Conservation (phyloP, 2,888 invertebrate genomes). For the Drosophila macrospina region DNA sequence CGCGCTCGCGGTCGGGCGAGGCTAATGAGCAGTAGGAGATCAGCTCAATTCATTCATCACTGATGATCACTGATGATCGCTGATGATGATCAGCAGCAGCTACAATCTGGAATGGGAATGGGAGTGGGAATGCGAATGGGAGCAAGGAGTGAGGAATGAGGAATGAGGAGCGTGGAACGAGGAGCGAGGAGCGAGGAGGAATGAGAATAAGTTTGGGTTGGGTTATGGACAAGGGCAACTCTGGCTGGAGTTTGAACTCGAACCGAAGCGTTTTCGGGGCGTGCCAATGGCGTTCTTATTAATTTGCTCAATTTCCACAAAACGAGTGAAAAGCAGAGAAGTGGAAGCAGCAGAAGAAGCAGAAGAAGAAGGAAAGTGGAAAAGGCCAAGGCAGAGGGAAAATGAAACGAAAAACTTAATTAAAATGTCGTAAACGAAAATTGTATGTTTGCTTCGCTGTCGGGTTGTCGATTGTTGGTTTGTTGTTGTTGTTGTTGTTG, state of each 20-base stretch:
- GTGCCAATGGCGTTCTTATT: conserved; percentile 78
- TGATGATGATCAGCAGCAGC: conserved; percentile 54
- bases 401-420: conserved; percentile 71
- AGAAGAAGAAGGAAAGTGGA: not conserved
- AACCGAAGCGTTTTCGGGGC: conserved; percentile 64
- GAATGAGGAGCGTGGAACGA: not conserved
- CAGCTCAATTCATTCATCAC: conserved; percentile 78
- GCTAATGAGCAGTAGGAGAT: conserved; percentile 63
- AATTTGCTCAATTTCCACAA: conserved; percentile 74
- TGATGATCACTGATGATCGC: conserved; percentile 63
- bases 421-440: conserved; percentile 81
- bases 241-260: conserved; percentile 22
- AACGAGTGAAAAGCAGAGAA: not conserved
- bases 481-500: conserved; percentile 12
- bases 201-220: conserved; percentile 8
- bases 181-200: conserved; percentile 6
- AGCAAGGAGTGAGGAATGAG: not conserved
- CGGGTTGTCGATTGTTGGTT: conserved; percentile 43
- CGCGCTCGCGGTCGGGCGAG: conserved; percentile 62
- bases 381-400: conserved; percentile 19
- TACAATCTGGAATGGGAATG: conserved; percentile 6
- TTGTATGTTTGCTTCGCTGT: conserved; percentile 68
- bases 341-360: not conserved
- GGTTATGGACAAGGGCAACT: conserved; percentile 13
- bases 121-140: conserved; percentile 7